Percentiles rank a stretch among this genome's conserved stretches.
phyloP scores from a whole-genome alignment of 2,888 invertebrate species.

The Ephialtes manifestator region DNA sequence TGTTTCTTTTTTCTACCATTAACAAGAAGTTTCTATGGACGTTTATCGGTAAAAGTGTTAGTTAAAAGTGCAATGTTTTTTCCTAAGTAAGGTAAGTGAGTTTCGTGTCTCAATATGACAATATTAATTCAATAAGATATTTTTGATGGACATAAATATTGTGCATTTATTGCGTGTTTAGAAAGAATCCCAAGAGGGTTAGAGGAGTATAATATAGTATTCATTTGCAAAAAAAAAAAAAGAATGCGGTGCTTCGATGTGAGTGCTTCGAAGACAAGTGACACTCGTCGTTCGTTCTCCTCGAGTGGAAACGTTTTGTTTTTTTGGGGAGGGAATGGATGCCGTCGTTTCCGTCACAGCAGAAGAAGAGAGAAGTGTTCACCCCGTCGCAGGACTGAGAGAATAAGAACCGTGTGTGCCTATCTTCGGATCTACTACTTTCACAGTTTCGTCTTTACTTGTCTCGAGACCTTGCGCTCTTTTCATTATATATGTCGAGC shows the following conservation, averaged over 20 bases:
- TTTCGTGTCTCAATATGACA: too few relatives aligned
- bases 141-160: neutral
- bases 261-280: slow-evolving; percentile 80
- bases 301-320: slow-evolving; percentile 72
- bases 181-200: slow-evolving; percentile 30
- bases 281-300: slow-evolving; percentile 81
- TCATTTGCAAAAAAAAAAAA: slow-evolving; percentile 12
- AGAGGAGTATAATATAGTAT: slow-evolving; percentile 27
- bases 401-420: slow-evolving; percentile 48
- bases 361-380: slow-evolving; percentile 21
- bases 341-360: slow-evolving; percentile 3
- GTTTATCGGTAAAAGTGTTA: too few relatives aligned
- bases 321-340: slow-evolving; percentile 40
- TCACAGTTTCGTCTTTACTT: slow-evolving; percentile 37
- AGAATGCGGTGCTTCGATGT: slow-evolving; percentile 71
- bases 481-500: slow-evolving; percentile 30
- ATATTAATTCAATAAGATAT: neutral
- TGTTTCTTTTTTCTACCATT: too few relatives aligned
- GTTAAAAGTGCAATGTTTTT: too few relatives aligned
- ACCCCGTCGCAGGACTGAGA: slow-evolving; percentile 4
- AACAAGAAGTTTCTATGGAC: too few relatives aligned
- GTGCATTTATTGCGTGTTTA: neutral
- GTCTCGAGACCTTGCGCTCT: slow-evolving; percentile 36
- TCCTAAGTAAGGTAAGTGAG: too few relatives aligned
- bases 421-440: slow-evolving; percentile 56